phyloP scores from a whole-genome alignment of 2,797 vertebrate species.

The Brachyalestes nurse region DNA sequence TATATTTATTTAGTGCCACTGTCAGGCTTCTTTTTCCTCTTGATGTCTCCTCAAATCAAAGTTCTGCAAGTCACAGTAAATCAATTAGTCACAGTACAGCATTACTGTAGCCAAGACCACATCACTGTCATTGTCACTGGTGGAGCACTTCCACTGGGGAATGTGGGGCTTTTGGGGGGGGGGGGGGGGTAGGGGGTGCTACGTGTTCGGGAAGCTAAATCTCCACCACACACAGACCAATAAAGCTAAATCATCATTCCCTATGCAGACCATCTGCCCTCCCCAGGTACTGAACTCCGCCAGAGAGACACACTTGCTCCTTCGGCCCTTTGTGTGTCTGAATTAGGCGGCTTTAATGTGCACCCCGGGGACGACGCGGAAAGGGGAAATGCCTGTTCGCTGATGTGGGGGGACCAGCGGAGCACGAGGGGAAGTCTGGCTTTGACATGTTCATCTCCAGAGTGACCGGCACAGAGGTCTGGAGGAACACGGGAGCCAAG shows the following conservation, averaged over 20 bases:
- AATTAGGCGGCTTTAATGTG: slow-evolving; percentile 47
- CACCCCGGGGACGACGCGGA: slow-evolving; percentile 40
- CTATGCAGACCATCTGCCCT: slow-evolving; percentile 58
- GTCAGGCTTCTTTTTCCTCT: too few relatives aligned
- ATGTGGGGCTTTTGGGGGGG: background rate
- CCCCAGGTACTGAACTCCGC: background rate
- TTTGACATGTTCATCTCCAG: slow-evolving; percentile 48
- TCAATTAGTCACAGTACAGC: background rate
- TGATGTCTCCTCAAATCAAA: too few relatives aligned
- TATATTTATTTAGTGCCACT: too few relatives aligned
- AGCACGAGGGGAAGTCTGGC: slow-evolving; percentile 11
- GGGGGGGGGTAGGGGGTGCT: background rate
- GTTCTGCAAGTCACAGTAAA: too few relatives aligned
- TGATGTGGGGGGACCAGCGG: background rate
- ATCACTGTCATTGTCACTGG: background rate
- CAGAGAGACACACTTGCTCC: slow-evolving; percentile 26
- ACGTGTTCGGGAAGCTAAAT: slow-evolving; percentile 25
- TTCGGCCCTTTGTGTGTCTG: slow-evolving; percentile 28
- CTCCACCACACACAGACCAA: slow-evolving; percentile 26
- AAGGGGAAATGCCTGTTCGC: slow-evolving; percentile 35
- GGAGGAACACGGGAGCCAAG: slow-evolving; percentile 18
- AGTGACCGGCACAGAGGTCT: slow-evolving; percentile 19
- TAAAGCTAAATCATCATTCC: slow-evolving; percentile 56
- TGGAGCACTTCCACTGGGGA: slow-evolving; percentile 13
- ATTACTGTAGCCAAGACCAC: background rate